These are phyloP conservation scores for Ophion costatus DNA, from an alignment of 2,888 invertebrate genomes.

Conservation along the genomic window DNA sequence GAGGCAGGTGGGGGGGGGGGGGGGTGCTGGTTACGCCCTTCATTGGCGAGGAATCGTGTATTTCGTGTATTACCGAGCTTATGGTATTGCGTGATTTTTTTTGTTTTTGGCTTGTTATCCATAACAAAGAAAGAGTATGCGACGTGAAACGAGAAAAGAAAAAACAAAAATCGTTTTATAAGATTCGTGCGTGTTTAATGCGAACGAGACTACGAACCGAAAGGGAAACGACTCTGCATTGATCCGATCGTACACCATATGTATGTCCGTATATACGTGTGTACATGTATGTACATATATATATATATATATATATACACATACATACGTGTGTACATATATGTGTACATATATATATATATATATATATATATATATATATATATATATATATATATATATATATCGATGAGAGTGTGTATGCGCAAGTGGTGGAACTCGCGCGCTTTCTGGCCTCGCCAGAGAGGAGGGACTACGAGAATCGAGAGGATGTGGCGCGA, in stretches of 20 bases:
- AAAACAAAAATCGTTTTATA: constrained; percentile 33
- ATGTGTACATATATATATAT: not conserved
- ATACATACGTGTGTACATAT: not conserved
- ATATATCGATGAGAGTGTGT: not conserved
- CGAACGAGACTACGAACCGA: constrained; percentile 56
- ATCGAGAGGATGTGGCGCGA: constrained; percentile 68
- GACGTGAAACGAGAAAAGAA: not conserved
- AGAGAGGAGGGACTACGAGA: constrained; percentile 54
- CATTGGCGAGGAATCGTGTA: not conserved
- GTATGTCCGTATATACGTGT: constrained; percentile 20
- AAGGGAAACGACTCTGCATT: constrained; percentile 65
- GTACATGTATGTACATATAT: not conserved
- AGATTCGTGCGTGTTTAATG: constrained; percentile 31
- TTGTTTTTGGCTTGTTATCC: constrained; percentile 14
- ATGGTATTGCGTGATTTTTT: constrained; percentile 19
- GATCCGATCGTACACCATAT: constrained; percentile 33
- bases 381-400: too few species aligned
- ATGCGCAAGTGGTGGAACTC: constrained; percentile 36
- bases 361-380: not conserved
- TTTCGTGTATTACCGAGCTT: not conserved
- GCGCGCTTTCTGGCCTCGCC: constrained; percentile 38
- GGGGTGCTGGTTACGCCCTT: too few species aligned
- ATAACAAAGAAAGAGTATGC: not conserved
- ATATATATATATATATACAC: not conserved
- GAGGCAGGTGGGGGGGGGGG: too few species aligned